Percentiles rank a stretch among this genome's conserved stretches.
Conservation (phyloP, 1,140 invertebrate genomes). For the Brachionus manjavacas region DNA sequence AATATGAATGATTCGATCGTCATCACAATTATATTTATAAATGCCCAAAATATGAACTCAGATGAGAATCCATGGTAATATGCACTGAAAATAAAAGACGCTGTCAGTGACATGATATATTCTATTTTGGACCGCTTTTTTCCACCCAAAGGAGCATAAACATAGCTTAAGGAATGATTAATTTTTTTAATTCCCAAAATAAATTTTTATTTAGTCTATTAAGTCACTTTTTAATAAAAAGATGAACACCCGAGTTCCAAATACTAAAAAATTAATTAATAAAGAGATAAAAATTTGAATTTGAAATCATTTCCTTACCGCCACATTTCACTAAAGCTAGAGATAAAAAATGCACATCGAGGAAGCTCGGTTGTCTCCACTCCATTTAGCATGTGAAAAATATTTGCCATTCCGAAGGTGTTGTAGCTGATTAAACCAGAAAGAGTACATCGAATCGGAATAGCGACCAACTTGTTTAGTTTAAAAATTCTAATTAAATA, state of each 20-base stretch:
- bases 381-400: neutral
- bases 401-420: neutral
- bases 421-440: neutral
- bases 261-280: neutral
- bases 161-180: neutral
- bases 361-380: neutral
- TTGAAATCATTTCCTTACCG: neutral
- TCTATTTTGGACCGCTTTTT: neutral
- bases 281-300: neutral
- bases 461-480: neutral
- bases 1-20: neutral
- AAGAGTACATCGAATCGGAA: neutral
- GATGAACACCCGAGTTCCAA: neutral
- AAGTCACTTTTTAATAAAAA: neutral
- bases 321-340: neutral
- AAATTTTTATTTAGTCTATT: neutral
- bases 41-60: neutral
- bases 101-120: neutral
- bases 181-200: neutral
- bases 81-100: neutral
- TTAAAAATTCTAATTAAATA: neutral
- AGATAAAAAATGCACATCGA: neutral
- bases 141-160: neutral
- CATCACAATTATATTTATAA: neutral
- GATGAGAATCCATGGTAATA: neutral